Conservation (phyloP, 1,140 invertebrate species). For the Protaetia brevitarsis region DNA sequence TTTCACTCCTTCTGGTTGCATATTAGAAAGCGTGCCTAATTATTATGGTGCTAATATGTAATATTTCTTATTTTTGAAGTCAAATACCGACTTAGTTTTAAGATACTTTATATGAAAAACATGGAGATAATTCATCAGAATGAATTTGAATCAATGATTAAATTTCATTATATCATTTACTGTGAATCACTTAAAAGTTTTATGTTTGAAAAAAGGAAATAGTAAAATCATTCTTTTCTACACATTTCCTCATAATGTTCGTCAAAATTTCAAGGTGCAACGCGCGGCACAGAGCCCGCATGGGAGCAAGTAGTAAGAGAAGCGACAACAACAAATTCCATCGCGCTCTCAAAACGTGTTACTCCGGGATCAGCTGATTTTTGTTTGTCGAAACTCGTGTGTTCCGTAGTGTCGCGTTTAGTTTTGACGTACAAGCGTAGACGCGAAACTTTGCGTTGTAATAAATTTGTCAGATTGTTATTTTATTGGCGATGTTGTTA, state of each 20-base stretch:
- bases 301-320: neutral
- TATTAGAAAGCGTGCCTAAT: constrained; percentile 13
- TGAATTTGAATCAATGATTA: no score
- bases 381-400: constrained; percentile 21
- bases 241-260: neutral
- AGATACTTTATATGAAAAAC: neutral
- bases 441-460: neutral
- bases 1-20: constrained; percentile 1
- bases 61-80: constrained; percentile 5
- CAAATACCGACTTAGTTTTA: neutral
- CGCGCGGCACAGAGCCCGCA: neutral
- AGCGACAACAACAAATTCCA: constrained; percentile 14
- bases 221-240: neutral
- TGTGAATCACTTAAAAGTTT: no score
- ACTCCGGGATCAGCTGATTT: constrained; percentile 22
- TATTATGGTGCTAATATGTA: neutral
- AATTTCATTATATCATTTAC: no score
- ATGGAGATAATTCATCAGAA: no score
- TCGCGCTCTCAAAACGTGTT: constrained; percentile 12
- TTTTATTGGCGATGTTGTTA: neutral
- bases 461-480: neutral
- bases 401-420: constrained; percentile 11
- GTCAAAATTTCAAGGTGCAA: constrained; percentile 2
- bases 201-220: no score
- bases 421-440: neutral